Evolutionary conservation across 2,888 invertebrate genomes (phyloP).

Genomic region (Galerucella pusilla): DNA sequence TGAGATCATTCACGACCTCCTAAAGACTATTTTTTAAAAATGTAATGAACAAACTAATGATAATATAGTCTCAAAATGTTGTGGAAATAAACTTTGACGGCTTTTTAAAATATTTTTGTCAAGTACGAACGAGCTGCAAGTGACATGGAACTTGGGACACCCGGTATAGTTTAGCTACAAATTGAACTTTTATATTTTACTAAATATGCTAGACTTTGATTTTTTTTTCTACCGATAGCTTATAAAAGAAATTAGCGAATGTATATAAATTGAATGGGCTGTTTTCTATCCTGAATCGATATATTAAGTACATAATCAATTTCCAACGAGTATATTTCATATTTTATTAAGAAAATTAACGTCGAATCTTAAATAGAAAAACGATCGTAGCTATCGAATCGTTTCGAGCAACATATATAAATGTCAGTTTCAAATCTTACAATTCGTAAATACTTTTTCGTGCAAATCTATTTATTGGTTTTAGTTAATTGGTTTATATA

Average conservation of each 20-base stretch:
- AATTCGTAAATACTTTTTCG: neutral
- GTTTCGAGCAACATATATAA: neutral
- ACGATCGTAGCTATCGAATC: neutral
- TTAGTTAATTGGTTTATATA: slow-evolving; percentile 1
- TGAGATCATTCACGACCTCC: too few species aligned
- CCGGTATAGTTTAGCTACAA: too few species aligned
- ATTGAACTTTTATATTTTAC: too few species aligned
- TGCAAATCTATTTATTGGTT: neutral
- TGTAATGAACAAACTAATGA: too few species aligned
- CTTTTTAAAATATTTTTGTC: too few species aligned
- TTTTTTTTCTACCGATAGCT: too few species aligned
- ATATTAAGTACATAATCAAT: neutral
- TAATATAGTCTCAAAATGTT: too few species aligned
- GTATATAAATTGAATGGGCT: neutral
- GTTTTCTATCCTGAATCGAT: neutral
- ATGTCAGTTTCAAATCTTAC: neutral
- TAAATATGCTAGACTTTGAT: too few species aligned
- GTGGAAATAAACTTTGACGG: too few species aligned
- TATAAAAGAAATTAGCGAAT: neutral
- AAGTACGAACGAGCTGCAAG: too few species aligned
- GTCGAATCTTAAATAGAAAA: neutral
- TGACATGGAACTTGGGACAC: too few species aligned
- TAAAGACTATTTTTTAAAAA: too few species aligned
- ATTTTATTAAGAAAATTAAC: neutral
- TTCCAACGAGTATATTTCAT: neutral